phyloP scores from a whole-genome alignment of 2,797 vertebrate species.

The Todus mexicanus region DNA sequence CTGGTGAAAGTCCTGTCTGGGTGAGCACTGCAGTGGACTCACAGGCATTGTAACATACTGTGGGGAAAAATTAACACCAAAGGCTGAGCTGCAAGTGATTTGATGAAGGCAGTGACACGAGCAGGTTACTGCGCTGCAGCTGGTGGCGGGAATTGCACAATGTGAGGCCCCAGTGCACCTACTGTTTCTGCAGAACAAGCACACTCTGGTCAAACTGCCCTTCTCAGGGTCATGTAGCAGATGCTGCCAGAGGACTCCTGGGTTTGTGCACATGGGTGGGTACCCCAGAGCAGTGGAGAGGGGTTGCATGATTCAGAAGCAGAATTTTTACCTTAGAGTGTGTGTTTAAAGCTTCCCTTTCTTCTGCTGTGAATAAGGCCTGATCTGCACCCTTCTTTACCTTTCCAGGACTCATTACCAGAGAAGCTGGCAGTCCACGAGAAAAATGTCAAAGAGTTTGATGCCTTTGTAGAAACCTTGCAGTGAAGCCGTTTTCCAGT shows the following conservation, averaged over 20 bases:
- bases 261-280: background rate
- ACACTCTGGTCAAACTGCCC: background rate
- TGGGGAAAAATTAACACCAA: background rate
- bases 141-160: background rate
- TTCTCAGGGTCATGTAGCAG: background rate
- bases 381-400: background rate
- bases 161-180: background rate
- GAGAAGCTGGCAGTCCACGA: slow-evolving; percentile 96
- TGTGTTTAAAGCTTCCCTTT: background rate
- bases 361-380: background rate
- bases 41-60: background rate
- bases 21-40: background rate
- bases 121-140: background rate
- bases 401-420: slow-evolving; percentile 89
- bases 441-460: slow-evolving; percentile 97
- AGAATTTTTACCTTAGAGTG: background rate
- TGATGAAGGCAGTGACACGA: background rate
- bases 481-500: slow-evolving; percentile 78
- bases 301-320: background rate
- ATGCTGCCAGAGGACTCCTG: background rate
- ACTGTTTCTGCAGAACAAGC: background rate
- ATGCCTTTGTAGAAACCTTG: slow-evolving; percentile 96
- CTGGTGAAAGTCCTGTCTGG: background rate
- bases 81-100: background rate
- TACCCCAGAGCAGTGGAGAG: background rate